Evolutionary conservation across 2,113 vertebrate species (phyloP), one percentile per base, ranked within the genome.

Genomic region (Sorex fumeus): DNA sequence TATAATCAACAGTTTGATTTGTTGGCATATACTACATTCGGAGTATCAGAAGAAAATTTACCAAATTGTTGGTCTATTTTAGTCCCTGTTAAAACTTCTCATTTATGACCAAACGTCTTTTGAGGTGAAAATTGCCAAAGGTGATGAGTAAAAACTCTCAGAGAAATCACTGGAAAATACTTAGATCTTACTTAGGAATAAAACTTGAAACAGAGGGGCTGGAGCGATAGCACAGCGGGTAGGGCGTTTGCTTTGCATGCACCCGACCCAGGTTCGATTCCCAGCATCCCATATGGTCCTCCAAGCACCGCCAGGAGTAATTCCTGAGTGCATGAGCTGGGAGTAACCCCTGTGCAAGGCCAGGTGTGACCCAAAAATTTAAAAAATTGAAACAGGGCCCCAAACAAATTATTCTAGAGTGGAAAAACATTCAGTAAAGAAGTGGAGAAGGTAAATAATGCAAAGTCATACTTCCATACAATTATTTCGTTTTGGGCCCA

Each of bases 121-220:
- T 83, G 30, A 83, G 30, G 15, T 77, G 18, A 43, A 27, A 89
- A 30, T 71, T 93, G n/a, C 93, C 76, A 91, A 76, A 21, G 27
- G 11, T 13, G 57, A 80, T 15, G 3, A 87, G 27, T 77, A 90
- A 91, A 93, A 85, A 50, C 13, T 64, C 21, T 77, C 67, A 60
- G 40, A 69, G 34, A 30, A 82, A 47, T 72, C n/a, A 30, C 11
- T 86, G 66, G 47, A 77, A 84, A 90, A 81, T 84, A 50, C 15
- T 11, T 60, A 21, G 28, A 57, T 80, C 74, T 90, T 80, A 10
- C 47, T 32, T 69, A 28, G 53, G 45, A 93, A 66, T 87, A 69
- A 80, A 92, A 84, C 30, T 47, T 36, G 72, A 94, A 87, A 71
- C 67, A 87, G 36, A 91, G n/a, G n/a, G n/a, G n/a, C n/a, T n/a